These are phyloP conservation scores for Psilanteris sp. DNA, from an alignment of 1,140 invertebrate genomes.

Conservation along the genomic window DNA sequence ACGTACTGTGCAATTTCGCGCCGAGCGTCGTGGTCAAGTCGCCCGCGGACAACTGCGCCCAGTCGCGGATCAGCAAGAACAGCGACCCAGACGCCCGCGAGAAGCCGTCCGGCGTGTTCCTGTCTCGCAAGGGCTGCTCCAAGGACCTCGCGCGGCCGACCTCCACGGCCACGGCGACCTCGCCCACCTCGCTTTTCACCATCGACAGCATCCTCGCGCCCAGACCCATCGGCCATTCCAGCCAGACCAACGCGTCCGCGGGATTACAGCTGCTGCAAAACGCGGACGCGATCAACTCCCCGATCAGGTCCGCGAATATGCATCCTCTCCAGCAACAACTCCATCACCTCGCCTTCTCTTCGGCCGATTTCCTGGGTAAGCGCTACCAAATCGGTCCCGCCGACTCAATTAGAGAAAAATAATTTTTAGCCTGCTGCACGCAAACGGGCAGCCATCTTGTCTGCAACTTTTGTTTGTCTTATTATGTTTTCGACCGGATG, in stretches of 20 bases:
- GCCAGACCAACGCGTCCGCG: slow-evolving; percentile 49
- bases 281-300: slow-evolving; percentile 77
- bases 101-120: no score
- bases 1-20: slow-evolving; percentile 70
- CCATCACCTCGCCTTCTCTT: slow-evolving; percentile 82
- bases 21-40: slow-evolving; percentile 62
- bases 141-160: slow-evolving; percentile 65
- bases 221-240: slow-evolving; percentile 73
- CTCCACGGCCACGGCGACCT: slow-evolving; percentile 78
- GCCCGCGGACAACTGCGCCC: slow-evolving; percentile 47
- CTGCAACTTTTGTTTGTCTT: no score
- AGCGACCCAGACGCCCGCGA: slow-evolving; percentile 54
- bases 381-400: no score
- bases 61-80: slow-evolving; percentile 29
- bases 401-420: no score
- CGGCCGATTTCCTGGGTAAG: slow-evolving; percentile 88
- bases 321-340: slow-evolving; percentile 79
- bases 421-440: no score
- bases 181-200: slow-evolving; percentile 86
- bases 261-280: slow-evolving; percentile 59
- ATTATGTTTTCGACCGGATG: no score
- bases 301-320: slow-evolving; percentile 62
- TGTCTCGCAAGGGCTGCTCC: slow-evolving; percentile 53
- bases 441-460: no score
- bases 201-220: slow-evolving; percentile 90